Percentiles rank a stretch among this genome's conserved stretches.
These are phyloP conservation scores for Paragorgia papillata DNA, from an alignment of 92 coral and sea anemone genomes.

Conservation along the genomic window DNA sequence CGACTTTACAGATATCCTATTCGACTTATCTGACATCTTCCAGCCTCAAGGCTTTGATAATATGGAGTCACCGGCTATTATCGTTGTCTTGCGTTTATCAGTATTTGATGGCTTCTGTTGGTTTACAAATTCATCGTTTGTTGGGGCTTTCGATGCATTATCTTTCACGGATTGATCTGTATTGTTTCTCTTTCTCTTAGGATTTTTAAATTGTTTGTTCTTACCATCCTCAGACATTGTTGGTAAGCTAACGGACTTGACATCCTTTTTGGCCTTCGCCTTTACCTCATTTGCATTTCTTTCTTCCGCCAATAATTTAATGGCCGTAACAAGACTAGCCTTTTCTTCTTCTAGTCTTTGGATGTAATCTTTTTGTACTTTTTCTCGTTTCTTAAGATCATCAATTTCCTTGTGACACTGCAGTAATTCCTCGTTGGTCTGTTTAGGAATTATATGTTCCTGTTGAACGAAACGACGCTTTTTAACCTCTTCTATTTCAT, in stretches of 20 bases:
- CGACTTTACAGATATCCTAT: conserved; percentile 31
- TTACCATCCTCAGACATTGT: no score
- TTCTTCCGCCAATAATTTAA: neutral
- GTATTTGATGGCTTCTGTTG: no score
- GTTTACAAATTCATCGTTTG: no score
- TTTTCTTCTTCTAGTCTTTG: neutral
- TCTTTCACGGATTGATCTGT: no score
- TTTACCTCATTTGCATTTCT: neutral
- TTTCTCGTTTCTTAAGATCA: neutral
- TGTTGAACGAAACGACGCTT: neutral
- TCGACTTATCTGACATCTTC: conserved; percentile 20
- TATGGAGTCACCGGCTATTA: conserved; percentile 24
- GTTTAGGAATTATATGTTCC: neutral
- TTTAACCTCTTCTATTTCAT: neutral
- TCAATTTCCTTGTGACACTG: neutral
- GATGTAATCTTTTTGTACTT: neutral
- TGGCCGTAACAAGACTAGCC: neutral
- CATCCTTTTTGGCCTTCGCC: neutral
- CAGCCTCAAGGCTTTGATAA: conserved; percentile 23
- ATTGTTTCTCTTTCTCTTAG: no score
- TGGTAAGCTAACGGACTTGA: no score
- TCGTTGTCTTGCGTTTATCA: neutral
- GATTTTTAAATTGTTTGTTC: no score
- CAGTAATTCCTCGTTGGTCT: neutral
- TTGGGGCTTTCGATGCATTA: no score